Evolutionary conservation across 1,140 invertebrate species (phyloP).

Genomic region (Drosophila ambigua): DNA sequence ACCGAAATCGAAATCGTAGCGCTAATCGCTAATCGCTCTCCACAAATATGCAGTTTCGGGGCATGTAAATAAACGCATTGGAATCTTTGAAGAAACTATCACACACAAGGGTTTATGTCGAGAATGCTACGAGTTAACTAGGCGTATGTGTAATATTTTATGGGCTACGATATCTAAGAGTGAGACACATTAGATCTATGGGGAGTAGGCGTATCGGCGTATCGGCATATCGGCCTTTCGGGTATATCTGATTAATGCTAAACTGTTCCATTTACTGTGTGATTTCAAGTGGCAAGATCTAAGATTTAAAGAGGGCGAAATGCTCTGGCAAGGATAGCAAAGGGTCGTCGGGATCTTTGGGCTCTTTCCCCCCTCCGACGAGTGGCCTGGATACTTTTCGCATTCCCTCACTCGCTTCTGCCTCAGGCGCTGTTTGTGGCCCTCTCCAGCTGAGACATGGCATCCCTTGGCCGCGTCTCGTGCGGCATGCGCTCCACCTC

Average conservation of each 20-base stretch:
- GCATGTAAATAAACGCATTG: conserved; percentile 30
- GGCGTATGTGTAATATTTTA: conserved; percentile 21
- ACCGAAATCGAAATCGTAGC: no score
- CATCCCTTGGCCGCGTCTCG: conserved; percentile 53
- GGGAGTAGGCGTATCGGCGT: background rate
- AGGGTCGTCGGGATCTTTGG: background rate
- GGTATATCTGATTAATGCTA: conserved; percentile 46
- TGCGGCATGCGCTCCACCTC: conserved; percentile 80
- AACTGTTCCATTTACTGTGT: conserved; percentile 42
- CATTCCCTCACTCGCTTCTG: background rate
- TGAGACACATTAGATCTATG: conserved; percentile 5
- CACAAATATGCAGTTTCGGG: conserved; percentile 2
- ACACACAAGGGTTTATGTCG: conserved; percentile 66
- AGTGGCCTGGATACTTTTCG: conserved; percentile 6
- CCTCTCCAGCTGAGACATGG: conserved; percentile 47
- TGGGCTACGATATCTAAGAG: no score
- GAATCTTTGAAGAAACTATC: conserved; percentile 75
- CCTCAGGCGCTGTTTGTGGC: conserved; percentile 62
- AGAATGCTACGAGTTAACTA: conserved; percentile 54
- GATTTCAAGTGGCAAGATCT: conserved; percentile 42
- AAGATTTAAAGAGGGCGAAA: background rate
- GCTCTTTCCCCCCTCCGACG: background rate
- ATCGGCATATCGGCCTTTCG: background rate
- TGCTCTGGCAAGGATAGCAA: background rate
- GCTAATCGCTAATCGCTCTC: background rate